These are phyloP conservation scores for Listronotus oregonensis DNA, from an alignment of 1,140 invertebrate genomes.

Conservation along the genomic window DNA sequence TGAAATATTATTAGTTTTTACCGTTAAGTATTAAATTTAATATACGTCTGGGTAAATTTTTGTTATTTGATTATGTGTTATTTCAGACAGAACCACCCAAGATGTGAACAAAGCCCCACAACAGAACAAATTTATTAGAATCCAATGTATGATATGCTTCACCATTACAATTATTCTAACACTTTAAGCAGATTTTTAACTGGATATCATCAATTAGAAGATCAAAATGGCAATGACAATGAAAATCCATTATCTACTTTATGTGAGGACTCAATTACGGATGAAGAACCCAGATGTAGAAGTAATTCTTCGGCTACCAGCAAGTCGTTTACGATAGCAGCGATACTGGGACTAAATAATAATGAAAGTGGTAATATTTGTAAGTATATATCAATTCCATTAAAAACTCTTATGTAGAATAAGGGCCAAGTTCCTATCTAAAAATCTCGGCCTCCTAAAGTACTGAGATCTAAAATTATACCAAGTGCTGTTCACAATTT, in stretches of 20 bases:
- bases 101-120: not conserved
- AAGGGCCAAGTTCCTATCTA: too few species aligned
- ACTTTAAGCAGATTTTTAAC: constrained; percentile 51
- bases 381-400: constrained; percentile 20
- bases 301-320: constrained; percentile 46
- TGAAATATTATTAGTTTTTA: too few species aligned
- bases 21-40: too few species aligned
- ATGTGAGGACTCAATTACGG: constrained; percentile 44
- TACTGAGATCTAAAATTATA: too few species aligned
- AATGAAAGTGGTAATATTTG: constrained; percentile 43
- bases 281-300: constrained; percentile 44
- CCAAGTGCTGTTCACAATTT: too few species aligned
- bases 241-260: constrained; percentile 41
- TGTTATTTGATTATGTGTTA: too few species aligned
- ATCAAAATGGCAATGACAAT: constrained; percentile 43
- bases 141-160: constrained; percentile 46
- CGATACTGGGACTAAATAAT: constrained; percentile 72
- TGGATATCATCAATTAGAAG: constrained; percentile 49
- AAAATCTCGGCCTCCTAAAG: too few species aligned
- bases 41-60: too few species aligned
- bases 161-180: constrained; percentile 53
- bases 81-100: not conserved
- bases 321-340: constrained; percentile 78
- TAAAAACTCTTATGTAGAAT: too few species aligned
- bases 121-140: not conserved